Evolutionary conservation across 2,797 vertebrate species (phyloP), one percentile per base, ranked within the genome.

Genomic region (Pempheris klunzingeri): DNA sequence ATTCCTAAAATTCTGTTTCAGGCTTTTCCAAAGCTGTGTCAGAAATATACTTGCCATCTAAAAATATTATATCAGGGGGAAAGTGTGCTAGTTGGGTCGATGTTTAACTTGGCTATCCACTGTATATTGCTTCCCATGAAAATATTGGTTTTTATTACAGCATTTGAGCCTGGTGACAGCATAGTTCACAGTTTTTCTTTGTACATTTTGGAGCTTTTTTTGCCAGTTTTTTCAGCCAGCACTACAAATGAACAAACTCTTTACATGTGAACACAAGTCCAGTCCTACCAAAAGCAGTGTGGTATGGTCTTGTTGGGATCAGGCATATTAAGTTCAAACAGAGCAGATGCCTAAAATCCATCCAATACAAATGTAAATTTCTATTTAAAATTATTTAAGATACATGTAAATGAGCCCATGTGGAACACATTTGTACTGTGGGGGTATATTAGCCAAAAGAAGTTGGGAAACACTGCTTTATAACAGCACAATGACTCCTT

Each of bases 41-140:
- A 75, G 32, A 30, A 72, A 54, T 28, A 34, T 59, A 60, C 58
- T 67, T 49, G 57, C 34, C 1, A 34, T 52, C 8, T 8, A 46
- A 74, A 43, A 69, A 78, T 41, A 74, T 55, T 64, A 52, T 38
- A 68, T 60, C 12, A 49, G 3, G 50, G 3, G 30, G 41, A 28
- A 75, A 71, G 49, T 47, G 32, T 65, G 39, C 32, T 46, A 71
- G 4, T 60, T 43, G 18, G 43, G 55, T 46, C 53, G 59, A 0
- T 73, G 58, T 82, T 86, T 78, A 28, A 78, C 41, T 82, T 90
- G 84, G 79, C 72, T 30, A 18, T 28, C 20, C 44, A n/a, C 38
- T 52, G 43, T 22, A 24, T 74, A 22, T 63, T 50, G 39, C 50
- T 36, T 72, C 59, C 58, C 50, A 44, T 41, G 49, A 85, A 80